Base-by-base conservation (phyloP, 2,113 vertebrate genomes). In the Bubo blakistoni region DNA sequence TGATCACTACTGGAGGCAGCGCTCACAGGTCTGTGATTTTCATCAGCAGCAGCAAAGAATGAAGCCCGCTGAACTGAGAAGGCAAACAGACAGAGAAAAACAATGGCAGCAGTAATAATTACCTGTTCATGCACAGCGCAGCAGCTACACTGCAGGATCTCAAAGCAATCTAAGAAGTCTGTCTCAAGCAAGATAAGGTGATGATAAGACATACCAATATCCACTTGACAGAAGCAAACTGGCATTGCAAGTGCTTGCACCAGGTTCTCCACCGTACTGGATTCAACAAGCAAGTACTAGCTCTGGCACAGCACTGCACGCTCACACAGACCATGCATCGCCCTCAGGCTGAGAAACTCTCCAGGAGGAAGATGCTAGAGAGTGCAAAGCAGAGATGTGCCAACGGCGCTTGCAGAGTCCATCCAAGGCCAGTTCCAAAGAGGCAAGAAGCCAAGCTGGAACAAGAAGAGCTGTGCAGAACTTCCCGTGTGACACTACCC, bases 61-160 rank as follows among this genome's bases (percentile, higher is more conserved):
- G 99, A 99, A 97, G 99, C 98, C 97, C 99, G 97, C 96, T 99
- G 99, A 97, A 99, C 99, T 99, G 97, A 54, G 88, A 70, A 86
- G 29, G 52, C 36, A 94, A 82, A 74, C 29, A 40, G 7, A 84
- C 4, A 9, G 51, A 80, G 46, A 55, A 83, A 44, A 92, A 49
- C 62, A 69, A 30, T 4, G 46, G 46, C 71, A 96, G 80, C 71
- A 92, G 42, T n/a, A 51, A 58, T 7, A 19, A 79, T 29, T 71
- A 87, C 49, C 66, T 82, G 40, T 22, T 92, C 55, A 9, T 6
- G 69, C 44, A 69, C 0, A 61, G 38, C 3, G 2, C 46, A 91
- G 42, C 19, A 77, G n/a, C 81, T 85, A 38, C 2, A 2, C 40
- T 70, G 42, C 46, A 90, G 74, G 32, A 72, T 34, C 51, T 80